phyloP scores from a whole-genome alignment of 53 echinoderm and acorn worm genomes.

The Holothuria leucospilota region DNA sequence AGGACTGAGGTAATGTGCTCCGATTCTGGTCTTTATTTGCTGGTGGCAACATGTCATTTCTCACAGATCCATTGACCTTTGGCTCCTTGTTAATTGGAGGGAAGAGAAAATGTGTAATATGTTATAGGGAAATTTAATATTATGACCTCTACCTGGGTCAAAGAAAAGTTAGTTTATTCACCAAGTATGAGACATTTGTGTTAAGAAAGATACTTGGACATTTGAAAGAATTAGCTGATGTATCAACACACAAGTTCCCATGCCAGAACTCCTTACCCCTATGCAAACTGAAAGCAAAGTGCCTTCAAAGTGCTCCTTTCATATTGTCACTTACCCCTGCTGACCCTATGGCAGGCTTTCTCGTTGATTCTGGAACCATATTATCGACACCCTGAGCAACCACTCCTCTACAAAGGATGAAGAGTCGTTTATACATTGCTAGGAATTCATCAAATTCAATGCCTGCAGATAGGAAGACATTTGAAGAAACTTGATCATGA shows the following conservation, averaged over 20 bases:
- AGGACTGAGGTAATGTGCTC: conserved; percentile 20
- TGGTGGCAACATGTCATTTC: conserved; percentile 34
- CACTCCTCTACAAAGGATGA: conserved; percentile 83
- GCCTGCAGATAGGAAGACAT: conserved; percentile 43
- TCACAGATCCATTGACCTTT: conserved; percentile 36
- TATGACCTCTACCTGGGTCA: too few species aligned
- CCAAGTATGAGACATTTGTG: too few species aligned
- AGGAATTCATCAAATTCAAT: conserved; percentile 99
- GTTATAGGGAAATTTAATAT: background rate
- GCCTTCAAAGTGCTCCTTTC: background rate
- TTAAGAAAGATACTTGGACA: too few species aligned
- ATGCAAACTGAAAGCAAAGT: too few species aligned
- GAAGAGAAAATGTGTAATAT: background rate
- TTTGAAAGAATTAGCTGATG: too few species aligned
- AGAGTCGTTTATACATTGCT: conserved; percentile 91
- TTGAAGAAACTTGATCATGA: background rate
- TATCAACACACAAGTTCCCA: too few species aligned
- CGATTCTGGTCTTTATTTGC: conserved; percentile 46
- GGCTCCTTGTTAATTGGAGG: background rate
- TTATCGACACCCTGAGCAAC: conserved; percentile 80
- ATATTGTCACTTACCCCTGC: background rate
- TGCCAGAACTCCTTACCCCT: too few species aligned
- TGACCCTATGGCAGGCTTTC: conserved; percentile 40
- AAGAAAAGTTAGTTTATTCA: too few species aligned
- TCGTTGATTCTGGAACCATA: conserved; percentile 65